Percentiles rank a stretch among this genome's conserved stretches.
These are phyloP conservation scores for Anadara kagoshimensis DNA, from an alignment of 1,140 invertebrate genomes.

Conservation along the genomic window DNA sequence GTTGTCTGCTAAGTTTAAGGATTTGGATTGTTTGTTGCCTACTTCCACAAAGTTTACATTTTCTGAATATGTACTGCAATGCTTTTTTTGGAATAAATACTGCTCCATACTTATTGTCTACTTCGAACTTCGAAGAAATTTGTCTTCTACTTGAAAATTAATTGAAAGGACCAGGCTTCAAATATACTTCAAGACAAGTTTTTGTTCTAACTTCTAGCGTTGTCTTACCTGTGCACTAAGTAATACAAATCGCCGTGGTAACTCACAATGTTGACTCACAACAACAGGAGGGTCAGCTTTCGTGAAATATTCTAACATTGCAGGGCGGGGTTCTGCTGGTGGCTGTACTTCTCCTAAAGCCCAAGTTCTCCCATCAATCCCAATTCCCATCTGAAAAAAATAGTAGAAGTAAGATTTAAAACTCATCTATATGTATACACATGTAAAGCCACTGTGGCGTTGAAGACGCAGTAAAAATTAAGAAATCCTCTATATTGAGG, in stretches of 20 bases:
- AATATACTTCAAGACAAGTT: background rate
- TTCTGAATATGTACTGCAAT: too few species aligned
- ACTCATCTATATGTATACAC: background rate
- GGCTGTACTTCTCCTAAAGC: constrained; percentile 81
- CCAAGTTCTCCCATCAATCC: constrained; percentile 89
- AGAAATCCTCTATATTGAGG: background rate
- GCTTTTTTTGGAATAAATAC: too few species aligned
- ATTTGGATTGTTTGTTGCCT: too few species aligned
- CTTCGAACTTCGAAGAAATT: too few species aligned
- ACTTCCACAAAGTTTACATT: too few species aligned
- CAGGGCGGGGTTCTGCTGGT: background rate
- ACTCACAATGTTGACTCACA: constrained; percentile 85
- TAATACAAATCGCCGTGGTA: constrained; percentile 86
- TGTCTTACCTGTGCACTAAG: constrained; percentile 83
- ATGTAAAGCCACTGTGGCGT: background rate
- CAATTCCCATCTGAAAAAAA: constrained; percentile 81
- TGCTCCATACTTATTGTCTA: too few species aligned
- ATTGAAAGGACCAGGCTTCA: background rate
- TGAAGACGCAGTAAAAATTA: background rate
- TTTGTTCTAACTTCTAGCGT: background rate
- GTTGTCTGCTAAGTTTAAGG: too few species aligned
- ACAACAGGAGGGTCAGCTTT: constrained; percentile 79
- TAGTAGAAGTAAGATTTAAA: too few species aligned
- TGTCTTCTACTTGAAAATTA: too few species aligned
- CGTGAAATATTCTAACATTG: constrained; percentile 16